phyloP scores from a whole-genome alignment of 2,888 invertebrate genomes.

The Drosophila putrida region DNA sequence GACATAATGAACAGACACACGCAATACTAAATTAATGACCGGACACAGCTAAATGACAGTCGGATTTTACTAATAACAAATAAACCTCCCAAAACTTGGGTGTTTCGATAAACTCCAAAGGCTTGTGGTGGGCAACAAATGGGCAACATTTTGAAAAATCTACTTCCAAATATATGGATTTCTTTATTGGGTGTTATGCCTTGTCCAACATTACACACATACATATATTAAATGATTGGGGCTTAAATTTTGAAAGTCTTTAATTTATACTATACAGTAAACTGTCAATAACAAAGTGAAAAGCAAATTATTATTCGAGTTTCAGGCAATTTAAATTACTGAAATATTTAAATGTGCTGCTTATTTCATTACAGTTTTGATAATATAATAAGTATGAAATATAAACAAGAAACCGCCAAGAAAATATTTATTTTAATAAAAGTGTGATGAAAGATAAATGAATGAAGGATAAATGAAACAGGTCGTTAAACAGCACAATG shows the following conservation, averaged over 20 bases:
- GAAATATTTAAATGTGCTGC: background rate
- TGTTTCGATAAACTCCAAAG: background rate
- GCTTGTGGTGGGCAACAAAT: background rate
- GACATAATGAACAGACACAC: conserved; percentile 53
- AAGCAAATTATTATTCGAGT: too few relatives aligned
- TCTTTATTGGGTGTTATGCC: background rate
- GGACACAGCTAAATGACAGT: conserved; percentile 44
- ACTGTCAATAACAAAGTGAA: too few relatives aligned
- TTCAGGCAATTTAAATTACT: background rate
- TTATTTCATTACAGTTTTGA: background rate
- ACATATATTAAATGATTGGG: too few relatives aligned
- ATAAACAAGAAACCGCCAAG: background rate
- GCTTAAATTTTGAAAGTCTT: too few relatives aligned
- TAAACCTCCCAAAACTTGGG: background rate
- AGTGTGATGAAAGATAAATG: conserved; percentile 5
- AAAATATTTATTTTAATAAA: conserved; percentile 6
- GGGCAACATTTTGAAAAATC: background rate
- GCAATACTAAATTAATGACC: conserved; percentile 56
- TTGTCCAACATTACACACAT: too few relatives aligned
- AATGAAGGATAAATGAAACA: conserved; percentile 11
- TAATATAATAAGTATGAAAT: too few relatives aligned
- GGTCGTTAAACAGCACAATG: conserved; percentile 12
- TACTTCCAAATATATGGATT: background rate
- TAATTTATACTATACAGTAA: too few relatives aligned
- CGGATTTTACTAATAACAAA: conserved; percentile 48